Evolutionary conservation across 2,797 vertebrate species (phyloP).

Genomic region (Tauraco hartlaubi): DNA sequence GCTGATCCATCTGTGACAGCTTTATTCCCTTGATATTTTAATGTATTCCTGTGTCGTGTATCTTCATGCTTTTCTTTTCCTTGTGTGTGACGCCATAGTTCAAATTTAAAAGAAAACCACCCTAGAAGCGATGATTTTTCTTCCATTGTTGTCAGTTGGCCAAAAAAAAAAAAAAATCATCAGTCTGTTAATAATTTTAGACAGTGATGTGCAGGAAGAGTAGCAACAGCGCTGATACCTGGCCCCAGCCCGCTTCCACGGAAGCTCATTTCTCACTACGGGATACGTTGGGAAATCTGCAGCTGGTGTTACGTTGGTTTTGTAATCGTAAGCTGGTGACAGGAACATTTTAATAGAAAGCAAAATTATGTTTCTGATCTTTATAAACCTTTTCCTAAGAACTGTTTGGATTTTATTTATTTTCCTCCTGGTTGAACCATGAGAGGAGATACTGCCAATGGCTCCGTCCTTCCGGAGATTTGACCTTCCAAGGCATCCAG

Average conservation of each 20-base stretch:
- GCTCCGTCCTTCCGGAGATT: neutral
- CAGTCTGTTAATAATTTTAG: neutral
- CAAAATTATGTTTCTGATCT: neutral
- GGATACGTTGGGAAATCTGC: neutral
- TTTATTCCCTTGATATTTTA: neutral
- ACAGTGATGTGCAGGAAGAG: neutral
- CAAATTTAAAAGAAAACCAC: neutral
- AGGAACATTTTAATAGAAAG: neutral
- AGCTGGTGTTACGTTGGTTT: neutral
- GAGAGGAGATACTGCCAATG: neutral
- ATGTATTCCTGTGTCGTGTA: neutral
- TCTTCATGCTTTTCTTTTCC: neutral
- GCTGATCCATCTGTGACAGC: neutral
- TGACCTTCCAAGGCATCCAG: neutral
- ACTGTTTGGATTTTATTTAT: neutral
- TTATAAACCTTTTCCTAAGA: neutral
- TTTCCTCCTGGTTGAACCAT: neutral
- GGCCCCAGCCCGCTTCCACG: neutral
- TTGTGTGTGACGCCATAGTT: neutral
- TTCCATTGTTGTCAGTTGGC: neutral
- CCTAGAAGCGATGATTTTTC: neutral
- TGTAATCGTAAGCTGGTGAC: neutral
- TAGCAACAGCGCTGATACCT: neutral
- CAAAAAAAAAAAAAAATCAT: neutral
- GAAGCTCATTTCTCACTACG: neutral